Conservation (phyloP, 2,797 vertebrate species). For the Emydoidea blandingii region DNA sequence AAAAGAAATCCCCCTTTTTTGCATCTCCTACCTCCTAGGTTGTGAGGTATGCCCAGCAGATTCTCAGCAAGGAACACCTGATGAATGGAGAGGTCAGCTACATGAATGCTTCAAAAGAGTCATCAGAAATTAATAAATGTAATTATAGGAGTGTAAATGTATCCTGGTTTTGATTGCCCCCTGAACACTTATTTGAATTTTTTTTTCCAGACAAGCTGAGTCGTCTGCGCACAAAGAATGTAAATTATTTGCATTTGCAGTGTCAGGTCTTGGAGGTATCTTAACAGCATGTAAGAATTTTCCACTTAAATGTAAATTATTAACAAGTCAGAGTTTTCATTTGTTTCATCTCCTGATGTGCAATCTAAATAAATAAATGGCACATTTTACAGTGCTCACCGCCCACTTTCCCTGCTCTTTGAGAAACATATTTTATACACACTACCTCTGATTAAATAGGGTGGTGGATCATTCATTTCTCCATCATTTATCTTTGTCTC, state of each 20-base stretch:
- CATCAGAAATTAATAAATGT: slow-evolving; percentile 52
- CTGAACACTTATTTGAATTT: slow-evolving; percentile 55
- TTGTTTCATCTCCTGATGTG: slow-evolving; percentile 86
- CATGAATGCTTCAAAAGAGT: slow-evolving; percentile 53
- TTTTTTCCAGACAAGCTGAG: slow-evolving; percentile 62
- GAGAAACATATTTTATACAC: slow-evolving; percentile 77
- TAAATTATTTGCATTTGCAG: slow-evolving; percentile 82
- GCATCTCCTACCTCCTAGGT: slow-evolving; percentile 77
- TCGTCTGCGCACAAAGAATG: slow-evolving; percentile 72
- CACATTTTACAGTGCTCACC: slow-evolving; percentile 79
- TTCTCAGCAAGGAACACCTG: slow-evolving; percentile 80
- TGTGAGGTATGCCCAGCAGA: slow-evolving; percentile 70
- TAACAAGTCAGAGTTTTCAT: slow-evolving; percentile 85
- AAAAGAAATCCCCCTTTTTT: slow-evolving; percentile 76
- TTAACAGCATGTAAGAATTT: slow-evolving; percentile 84
- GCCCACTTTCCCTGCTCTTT: slow-evolving; percentile 77
- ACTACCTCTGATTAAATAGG: slow-evolving; percentile 63
- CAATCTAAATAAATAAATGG: slow-evolving; percentile 85
- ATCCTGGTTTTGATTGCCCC: slow-evolving; percentile 47
- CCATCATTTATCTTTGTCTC: slow-evolving; percentile 76
- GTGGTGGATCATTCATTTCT: slow-evolving; percentile 55
- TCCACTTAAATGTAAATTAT: slow-evolving; percentile 87
- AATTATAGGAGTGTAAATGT: slow-evolving; percentile 63
- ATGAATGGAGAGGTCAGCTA: slow-evolving; percentile 72
- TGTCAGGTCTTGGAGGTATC: slow-evolving; percentile 82